Percentiles rank a stretch among this genome's conserved stretches.
phyloP scores from a whole-genome alignment of 1,140 invertebrate species.

The Zaprionus africanus region DNA sequence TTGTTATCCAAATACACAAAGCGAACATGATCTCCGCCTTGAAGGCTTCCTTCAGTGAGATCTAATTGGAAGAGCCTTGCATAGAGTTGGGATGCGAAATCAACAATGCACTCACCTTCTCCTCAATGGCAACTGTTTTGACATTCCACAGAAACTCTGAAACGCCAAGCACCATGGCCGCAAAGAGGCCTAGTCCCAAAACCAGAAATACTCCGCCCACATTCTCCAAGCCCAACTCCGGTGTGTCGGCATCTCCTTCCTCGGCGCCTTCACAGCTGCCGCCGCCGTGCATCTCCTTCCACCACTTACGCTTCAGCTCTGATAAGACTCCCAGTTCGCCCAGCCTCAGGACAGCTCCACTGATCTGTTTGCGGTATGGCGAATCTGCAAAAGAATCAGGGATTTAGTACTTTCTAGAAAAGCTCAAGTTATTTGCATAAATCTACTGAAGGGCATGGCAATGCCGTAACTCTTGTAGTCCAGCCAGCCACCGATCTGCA shows the following conservation, averaged over 20 bases:
- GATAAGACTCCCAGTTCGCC: slow-evolving; percentile 91
- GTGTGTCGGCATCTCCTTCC: slow-evolving; percentile 71
- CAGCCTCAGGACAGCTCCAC: slow-evolving; percentile 89
- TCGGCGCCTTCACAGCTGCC: slow-evolving; percentile 64
- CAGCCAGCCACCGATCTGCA: slow-evolving; percentile 95
- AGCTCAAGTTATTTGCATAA: neutral
- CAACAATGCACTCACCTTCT: slow-evolving; percentile 77
- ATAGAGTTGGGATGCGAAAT: neutral
- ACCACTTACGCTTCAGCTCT: slow-evolving; percentile 93
- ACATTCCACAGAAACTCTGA: slow-evolving; percentile 89
- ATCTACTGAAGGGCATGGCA: slow-evolving; percentile 87
- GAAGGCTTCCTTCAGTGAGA: slow-evolving; percentile 86
- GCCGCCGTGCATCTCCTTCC: slow-evolving; percentile 87
- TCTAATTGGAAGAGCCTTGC: slow-evolving; percentile 56
- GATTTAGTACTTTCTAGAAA: neutral
- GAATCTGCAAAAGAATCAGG: slow-evolving; percentile 86
- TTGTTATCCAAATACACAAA: slow-evolving; percentile 85
- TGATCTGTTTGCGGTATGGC: slow-evolving; percentile 89
- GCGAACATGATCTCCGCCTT: slow-evolving; percentile 86
- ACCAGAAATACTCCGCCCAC: slow-evolving; percentile 91
- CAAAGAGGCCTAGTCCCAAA: slow-evolving; percentile 86
- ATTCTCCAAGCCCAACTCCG: slow-evolving; percentile 87
- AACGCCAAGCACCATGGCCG: slow-evolving; percentile 85
- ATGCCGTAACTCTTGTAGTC: slow-evolving; percentile 94
- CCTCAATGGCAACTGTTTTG: slow-evolving; percentile 86